Evolutionary conservation across 2,888 invertebrate genomes (phyloP).

Genomic region (Andrena minutula): DNA sequence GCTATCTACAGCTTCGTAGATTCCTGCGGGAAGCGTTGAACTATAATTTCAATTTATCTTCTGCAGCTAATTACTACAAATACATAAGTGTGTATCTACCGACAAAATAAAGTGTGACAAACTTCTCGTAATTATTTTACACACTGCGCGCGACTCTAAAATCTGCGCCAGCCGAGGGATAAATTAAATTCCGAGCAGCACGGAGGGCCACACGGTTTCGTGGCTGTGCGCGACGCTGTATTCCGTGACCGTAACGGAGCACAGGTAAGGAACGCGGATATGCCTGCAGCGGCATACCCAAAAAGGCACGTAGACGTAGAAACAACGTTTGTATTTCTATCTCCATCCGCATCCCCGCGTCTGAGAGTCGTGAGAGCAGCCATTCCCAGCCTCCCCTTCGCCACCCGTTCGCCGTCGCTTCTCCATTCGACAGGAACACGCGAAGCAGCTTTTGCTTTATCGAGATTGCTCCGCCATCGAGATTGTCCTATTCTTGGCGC

Average conservation of each 20-base stretch:
- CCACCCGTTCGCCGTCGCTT: conserved; percentile 26
- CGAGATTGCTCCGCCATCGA: conserved; percentile 52
- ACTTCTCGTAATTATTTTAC: no score
- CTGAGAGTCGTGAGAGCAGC: conserved; percentile 41
- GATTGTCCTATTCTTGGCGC: conserved; percentile 37
- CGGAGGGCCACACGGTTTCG: not conserved
- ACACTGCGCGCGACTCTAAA: not conserved
- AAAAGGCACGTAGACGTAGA: conserved; percentile 54
- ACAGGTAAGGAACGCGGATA: conserved; percentile 21
- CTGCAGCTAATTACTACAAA: no score
- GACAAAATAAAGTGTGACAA: not conserved
- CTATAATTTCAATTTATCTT: no score
- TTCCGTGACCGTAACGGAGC: not conserved
- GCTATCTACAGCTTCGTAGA: not conserved
- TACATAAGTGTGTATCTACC: no score
- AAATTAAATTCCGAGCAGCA: conserved; percentile 9
- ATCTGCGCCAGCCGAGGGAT: not conserved
- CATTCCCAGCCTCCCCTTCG: conserved; percentile 27
- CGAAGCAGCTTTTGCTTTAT: conserved; percentile 60
- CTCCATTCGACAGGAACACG: conserved; percentile 44
- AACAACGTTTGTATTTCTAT: conserved; percentile 68
- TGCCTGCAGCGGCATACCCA: conserved; percentile 9
- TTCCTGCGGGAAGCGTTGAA: no score
- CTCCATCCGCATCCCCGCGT: conserved; percentile 53
- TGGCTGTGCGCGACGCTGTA: conserved; percentile 12